Percentiles rank a stretch among this genome's conserved stretches.
Evolutionary conservation across 2,797 vertebrate genomes (phyloP).

Genomic region (Lerista edwardsae): DNA sequence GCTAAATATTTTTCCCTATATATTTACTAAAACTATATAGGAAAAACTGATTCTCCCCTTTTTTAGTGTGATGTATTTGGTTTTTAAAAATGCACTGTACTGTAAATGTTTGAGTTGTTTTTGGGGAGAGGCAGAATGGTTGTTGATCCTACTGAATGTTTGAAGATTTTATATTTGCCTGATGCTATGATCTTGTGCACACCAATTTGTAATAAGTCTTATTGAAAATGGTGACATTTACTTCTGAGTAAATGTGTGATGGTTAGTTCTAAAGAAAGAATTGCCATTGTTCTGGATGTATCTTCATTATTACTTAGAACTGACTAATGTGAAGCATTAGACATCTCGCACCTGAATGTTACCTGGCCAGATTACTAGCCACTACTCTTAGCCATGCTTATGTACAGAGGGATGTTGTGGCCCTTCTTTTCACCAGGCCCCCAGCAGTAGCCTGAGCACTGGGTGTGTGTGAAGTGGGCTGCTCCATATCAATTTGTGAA

Average conservation of each 20-base stretch:
- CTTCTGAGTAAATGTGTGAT: neutral
- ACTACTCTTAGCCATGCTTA: too few species aligned
- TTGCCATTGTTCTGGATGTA: neutral
- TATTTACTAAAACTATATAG: neutral
- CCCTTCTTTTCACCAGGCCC: too few species aligned
- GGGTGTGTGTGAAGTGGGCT: too few species aligned
- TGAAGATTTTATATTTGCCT: neutral
- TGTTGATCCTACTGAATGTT: neutral
- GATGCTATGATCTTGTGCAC: neutral
- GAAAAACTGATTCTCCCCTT: neutral
- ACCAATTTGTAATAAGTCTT: neutral
- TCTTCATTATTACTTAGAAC: neutral
- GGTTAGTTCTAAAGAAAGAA: neutral
- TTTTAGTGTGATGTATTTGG: neutral
- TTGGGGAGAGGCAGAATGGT: neutral
- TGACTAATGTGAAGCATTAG: too few species aligned
- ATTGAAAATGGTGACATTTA: neutral
- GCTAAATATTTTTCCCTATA: neutral
- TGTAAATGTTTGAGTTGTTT: neutral
- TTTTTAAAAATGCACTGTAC: neutral
- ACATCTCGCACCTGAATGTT: neutral
- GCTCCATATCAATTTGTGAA: too few species aligned
- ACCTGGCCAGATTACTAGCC: too few species aligned
- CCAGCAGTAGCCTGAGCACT: too few species aligned
- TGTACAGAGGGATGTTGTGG: too few species aligned